Percentiles rank a stretch among this genome's conserved stretches.
phyloP scores from a whole-genome alignment of 2,888 invertebrate species.

The Coremacera marginata region DNA sequence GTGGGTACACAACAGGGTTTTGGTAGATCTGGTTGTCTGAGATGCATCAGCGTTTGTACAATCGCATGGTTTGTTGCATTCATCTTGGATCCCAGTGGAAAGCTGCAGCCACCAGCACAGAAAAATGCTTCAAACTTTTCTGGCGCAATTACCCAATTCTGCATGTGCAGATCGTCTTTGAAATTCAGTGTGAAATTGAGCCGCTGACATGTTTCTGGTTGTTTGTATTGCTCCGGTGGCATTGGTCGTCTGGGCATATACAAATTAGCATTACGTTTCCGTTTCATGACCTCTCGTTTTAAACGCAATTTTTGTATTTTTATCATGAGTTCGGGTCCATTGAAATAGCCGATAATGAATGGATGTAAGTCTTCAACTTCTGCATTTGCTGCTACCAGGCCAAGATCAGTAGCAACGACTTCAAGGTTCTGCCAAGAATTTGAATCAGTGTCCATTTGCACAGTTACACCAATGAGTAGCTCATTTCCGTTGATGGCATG shows the following conservation, averaged over 20 bases:
- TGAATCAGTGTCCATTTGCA: slow-evolving; percentile 43
- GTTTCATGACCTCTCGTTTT: slow-evolving; percentile 63
- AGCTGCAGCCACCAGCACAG: slow-evolving; percentile 93
- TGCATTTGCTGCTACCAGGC: slow-evolving; percentile 74
- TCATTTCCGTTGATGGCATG: slow-evolving; percentile 49
- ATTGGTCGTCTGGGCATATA: slow-evolving; percentile 46
- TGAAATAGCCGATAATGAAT: slow-evolving; percentile 91
- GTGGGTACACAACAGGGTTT: slow-evolving; percentile 95
- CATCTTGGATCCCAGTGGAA: slow-evolving; percentile 91
- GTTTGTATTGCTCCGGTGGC: slow-evolving; percentile 48
- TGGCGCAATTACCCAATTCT: slow-evolving; percentile 97
- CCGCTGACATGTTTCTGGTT: slow-evolving; percentile 82
- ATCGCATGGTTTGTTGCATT: slow-evolving; percentile 98
- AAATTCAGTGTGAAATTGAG: slow-evolving; percentile 93
- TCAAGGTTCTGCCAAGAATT: slow-evolving; percentile 68
- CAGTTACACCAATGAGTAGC: slow-evolving; percentile 52
- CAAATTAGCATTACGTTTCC: slow-evolving; percentile 67
- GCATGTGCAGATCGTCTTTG: slow-evolving; percentile 87
- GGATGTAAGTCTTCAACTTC: slow-evolving; percentile 82
- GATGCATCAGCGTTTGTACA: slow-evolving; percentile 90
- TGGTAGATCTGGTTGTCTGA: slow-evolving; percentile 85
- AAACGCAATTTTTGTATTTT: slow-evolving; percentile 69
- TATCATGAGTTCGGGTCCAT: slow-evolving; percentile 75
- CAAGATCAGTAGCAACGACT: slow-evolving; percentile 78
- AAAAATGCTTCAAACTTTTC: slow-evolving; percentile 94